These are phyloP conservation scores for Mactra quadrangularis DNA, from an alignment of 1,140 invertebrate genomes.

Conservation along the genomic window DNA sequence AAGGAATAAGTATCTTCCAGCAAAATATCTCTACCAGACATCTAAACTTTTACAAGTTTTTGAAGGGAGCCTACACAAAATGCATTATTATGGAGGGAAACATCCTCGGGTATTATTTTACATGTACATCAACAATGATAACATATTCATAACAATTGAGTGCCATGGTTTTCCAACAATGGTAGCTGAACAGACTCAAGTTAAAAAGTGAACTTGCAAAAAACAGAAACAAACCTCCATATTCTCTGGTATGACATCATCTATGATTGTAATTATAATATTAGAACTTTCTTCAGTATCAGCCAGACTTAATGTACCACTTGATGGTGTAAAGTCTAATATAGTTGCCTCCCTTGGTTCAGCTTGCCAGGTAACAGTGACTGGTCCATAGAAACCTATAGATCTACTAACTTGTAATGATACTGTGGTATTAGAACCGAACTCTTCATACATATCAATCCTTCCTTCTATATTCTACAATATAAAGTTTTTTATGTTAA, in stretches of 20 bases:
- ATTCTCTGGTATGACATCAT: slow-evolving; percentile 76
- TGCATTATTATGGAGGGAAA: too few species aligned
- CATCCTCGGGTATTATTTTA: too few species aligned
- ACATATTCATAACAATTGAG: too few species aligned
- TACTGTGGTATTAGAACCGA: slow-evolving; percentile 72
- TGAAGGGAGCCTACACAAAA: too few species aligned
- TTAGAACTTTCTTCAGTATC: slow-evolving; percentile 71
- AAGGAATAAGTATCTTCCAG: too few species aligned
- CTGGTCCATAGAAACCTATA: slow-evolving; percentile 75
- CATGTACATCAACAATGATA: too few species aligned
- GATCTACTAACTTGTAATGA: slow-evolving; percentile 70
- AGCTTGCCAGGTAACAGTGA: slow-evolving; percentile 79
- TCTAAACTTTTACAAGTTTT: too few species aligned
- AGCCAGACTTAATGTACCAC: slow-evolving; percentile 75
- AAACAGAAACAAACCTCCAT: slow-evolving; percentile 77
- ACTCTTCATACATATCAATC: slow-evolving; percentile 80
- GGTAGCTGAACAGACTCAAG: too few species aligned
- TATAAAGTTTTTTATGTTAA: too few species aligned
- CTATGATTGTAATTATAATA: slow-evolving; percentile 78
- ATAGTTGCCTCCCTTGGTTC: slow-evolving; percentile 72
- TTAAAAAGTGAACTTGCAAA: too few species aligned
- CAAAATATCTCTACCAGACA: too few species aligned
- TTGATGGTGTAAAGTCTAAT: slow-evolving; percentile 74
- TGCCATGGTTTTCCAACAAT: too few species aligned
- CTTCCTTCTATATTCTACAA: slow-evolving; percentile 80